Evolutionary conservation across 2,888 invertebrate genomes (phyloP).

Genomic region (Agrotis clavis): DNA sequence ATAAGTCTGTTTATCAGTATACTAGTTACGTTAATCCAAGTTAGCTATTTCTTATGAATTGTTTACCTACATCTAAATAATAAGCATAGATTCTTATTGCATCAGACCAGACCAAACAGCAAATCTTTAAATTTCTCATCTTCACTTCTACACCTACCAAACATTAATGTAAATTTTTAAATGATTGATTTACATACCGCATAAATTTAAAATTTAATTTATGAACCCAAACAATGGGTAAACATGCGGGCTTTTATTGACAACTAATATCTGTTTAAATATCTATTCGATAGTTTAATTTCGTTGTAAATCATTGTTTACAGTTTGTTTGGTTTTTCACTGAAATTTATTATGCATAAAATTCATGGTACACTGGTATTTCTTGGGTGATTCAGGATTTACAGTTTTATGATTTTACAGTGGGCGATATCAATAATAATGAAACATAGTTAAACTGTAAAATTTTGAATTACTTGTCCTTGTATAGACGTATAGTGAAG

Average conservation of each 20-base stretch:
- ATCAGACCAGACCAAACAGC: not conserved
- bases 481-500: no score
- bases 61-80: conserved; percentile 3
- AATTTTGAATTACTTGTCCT: no score
- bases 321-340: conserved; percentile 76
- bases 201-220: conserved; percentile 63
- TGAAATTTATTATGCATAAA: conserved; percentile 84
- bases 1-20: not conserved
- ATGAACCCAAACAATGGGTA: conserved; percentile 64
- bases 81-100: not conserved
- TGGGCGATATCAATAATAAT: conserved; percentile 42
- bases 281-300: conserved; percentile 79
- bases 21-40: no score
- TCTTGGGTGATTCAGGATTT: conserved; percentile 67
- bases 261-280: conserved; percentile 83
- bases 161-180: conserved; percentile 40
- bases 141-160: not conserved
- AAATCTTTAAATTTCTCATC: not conserved
- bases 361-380: conserved; percentile 74
- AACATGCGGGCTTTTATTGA: conserved; percentile 85
- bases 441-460: no score
- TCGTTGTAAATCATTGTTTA: conserved; percentile 83
- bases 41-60: not conserved
- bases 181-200: conserved; percentile 64
- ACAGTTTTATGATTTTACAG: conserved; percentile 58